Base-by-base conservation (phyloP, 2,888 invertebrate genomes). In the Limnephilus auricula region DNA sequence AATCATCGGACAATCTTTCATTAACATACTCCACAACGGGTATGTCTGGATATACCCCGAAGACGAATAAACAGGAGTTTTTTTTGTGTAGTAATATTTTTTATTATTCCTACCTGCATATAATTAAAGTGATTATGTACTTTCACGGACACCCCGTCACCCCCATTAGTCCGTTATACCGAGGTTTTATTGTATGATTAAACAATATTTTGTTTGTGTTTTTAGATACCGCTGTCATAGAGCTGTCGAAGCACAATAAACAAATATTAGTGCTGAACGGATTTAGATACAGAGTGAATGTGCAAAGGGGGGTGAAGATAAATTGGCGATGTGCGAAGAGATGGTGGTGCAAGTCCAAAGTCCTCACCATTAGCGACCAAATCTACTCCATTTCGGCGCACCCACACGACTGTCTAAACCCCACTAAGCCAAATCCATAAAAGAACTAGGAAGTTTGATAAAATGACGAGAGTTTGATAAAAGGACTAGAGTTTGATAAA, bases 351-450 rank as follows among this genome's bases (percentile, higher is more conserved):
- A 90, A 90, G 65, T 82, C 91, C 32, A 91, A 89, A 89, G 65
- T 91, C n/a, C 91, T 90, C 87, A 90, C 90, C 12, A 89, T 91
- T 31, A 32, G 80, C 15, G n/a, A 89, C 40, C 78, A 89, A 85
- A 89, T 91, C n/a, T 89, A 89, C 25, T 89, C 34, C 30, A 79
- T 89, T 5, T 88, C 87, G 13, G n/a, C 85, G 12, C 37, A 85
- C n/a, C 85, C 85, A 2, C 85, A 85, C 6, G 12, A 45, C 25
- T 85, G 85, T 45, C 6, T 34, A 12, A 85, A 15, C 9, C 25
- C 6, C 45, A 6, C 2, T n/a, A 85, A n/a, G n/a, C 85, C 25
- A 40, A 37, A 40, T 65, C n/a, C 2, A 25, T 65, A 65, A 65
- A 65, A 65, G 25, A n/a, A 25, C 25, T 25, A 25, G 65, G 65